Conservation (phyloP, 35 echinoderm and acorn worm genomes). For the Apostichopus parvimensis region DNA sequence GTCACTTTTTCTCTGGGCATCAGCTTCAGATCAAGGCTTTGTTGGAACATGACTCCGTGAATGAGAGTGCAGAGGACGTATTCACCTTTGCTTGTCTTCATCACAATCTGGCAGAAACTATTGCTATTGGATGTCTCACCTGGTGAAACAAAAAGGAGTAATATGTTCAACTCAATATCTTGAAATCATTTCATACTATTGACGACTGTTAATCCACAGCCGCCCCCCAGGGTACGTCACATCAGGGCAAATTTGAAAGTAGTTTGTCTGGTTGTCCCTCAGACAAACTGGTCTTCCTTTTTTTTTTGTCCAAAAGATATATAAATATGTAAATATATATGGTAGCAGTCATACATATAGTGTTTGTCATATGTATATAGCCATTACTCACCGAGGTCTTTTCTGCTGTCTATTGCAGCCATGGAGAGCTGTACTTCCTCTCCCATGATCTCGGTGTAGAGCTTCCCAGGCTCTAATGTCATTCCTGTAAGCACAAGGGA, state of each 20-base stretch:
- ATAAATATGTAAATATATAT: too few relatives aligned
- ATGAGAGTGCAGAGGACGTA: conserved; percentile 47
- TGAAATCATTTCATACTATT: too few relatives aligned
- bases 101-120: conserved; percentile 31
- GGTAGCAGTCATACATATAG: too few relatives aligned
- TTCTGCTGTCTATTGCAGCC: conserved; percentile 40
- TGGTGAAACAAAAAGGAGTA: background rate
- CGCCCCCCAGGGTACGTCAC: too few relatives aligned
- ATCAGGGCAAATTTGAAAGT: too few relatives aligned
- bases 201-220: too few relatives aligned
- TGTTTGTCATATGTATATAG: too few relatives aligned
- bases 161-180: too few relatives aligned
- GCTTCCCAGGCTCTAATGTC: conserved; percentile 46
- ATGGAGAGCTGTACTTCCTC: conserved; percentile 39
- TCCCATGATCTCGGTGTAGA: conserved; percentile 47
- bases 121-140: conserved; percentile 7
- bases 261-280: too few relatives aligned
- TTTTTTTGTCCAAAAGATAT: too few relatives aligned
- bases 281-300: too few relatives aligned
- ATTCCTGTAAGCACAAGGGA: background rate
- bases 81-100: conserved; percentile 37
- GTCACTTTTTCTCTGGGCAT: conserved; percentile 56
- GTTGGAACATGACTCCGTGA: conserved; percentile 50
- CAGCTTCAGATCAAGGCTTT: conserved; percentile 39
- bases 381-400: conserved; percentile 24